Evolutionary conservation across 1,140 invertebrate species (phyloP).

Genomic region (Sarcophaga bullata): DNA sequence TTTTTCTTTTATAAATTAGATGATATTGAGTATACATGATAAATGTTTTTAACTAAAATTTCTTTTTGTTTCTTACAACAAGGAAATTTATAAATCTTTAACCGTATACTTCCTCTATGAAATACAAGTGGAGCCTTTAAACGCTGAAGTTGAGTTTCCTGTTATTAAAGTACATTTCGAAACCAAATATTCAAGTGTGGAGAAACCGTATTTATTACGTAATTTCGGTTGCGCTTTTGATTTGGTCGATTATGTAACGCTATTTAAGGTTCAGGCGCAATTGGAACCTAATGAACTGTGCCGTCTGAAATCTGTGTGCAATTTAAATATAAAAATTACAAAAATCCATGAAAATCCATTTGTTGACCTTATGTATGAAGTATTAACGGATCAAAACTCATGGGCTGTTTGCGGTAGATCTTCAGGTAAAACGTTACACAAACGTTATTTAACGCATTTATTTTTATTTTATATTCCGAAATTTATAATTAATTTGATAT

Average conservation of each 20-base stretch:
- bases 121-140: conserved; percentile 73
- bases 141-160: conserved; percentile 65
- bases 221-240: conserved; percentile 71
- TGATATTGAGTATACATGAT: neutral
- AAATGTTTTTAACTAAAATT: conserved; percentile 10
- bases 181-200: conserved; percentile 71
- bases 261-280: conserved; percentile 83
- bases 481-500: too few species aligned
- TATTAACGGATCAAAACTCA: conserved; percentile 87
- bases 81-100: conserved; percentile 67
- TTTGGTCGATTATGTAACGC: conserved; percentile 74
- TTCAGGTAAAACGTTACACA: conserved; percentile 69
- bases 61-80: neutral
- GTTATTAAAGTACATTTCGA: conserved; percentile 78
- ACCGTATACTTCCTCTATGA: conserved; percentile 87
- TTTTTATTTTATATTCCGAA: neutral
- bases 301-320: conserved; percentile 87
- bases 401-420: conserved; percentile 92
- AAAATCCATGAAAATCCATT: conserved; percentile 67
- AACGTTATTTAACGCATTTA: neutral
- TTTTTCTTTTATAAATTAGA: neutral
- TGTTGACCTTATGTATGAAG: conserved; percentile 89
- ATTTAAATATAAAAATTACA: conserved; percentile 80
- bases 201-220: conserved; percentile 67
- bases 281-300: conserved; percentile 90